Base-by-base conservation (phyloP, 2,113 vertebrate genomes). In the Azemiops feae region DNA sequence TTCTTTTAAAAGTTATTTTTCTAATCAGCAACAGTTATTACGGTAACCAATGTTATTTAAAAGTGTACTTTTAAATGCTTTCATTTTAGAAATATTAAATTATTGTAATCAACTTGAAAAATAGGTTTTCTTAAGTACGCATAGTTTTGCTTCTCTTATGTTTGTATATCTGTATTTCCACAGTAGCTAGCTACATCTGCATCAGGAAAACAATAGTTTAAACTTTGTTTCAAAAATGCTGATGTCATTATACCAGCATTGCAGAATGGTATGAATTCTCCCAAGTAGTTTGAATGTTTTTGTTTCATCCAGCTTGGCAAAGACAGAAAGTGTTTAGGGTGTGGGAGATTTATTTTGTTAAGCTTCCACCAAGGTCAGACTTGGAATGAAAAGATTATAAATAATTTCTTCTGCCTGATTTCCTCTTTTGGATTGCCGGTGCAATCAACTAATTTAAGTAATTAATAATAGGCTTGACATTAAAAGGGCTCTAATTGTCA, bases 381-480 rank as follows among this genome's bases (percentile, higher is more conserved):
- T 85, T 50, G 64, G 85, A 92, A 92, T 95, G 95, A 95, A 96
- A 89, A 87, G 95, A 93, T 74, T 81, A 92, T 97, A 96, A 98
- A 95, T 98, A 95, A 96, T 90, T 93, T 92, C 89, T 96, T 94
- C 94, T 88, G 23, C 86, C 93, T 94, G 93, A 92, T 92, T 96
- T 95, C 95, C 93, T 92, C 88, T 92, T 94, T 12, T 0, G 64
- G 50, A 95, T 95, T 96, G 94, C 93, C 94, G 52, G 50, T 0
- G 43, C 52, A 92, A 92, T 93, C 89, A 90, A 95, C 95, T 92
- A 30, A 92, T 89, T 88, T 95, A 0, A 0, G 87, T 55, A 95
- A 96, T 96, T 94, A 94, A 91, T 64, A 52, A 43, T 47, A 93
- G 14, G 30, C 25, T 94, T 94, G 89, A 88, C 58, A 74, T 95